A percentile compares a stretch with the other conserved stretches of the same genome.
phyloP scores from a whole-genome alignment of 2,888 invertebrate species.

The Villa cingulata region DNA sequence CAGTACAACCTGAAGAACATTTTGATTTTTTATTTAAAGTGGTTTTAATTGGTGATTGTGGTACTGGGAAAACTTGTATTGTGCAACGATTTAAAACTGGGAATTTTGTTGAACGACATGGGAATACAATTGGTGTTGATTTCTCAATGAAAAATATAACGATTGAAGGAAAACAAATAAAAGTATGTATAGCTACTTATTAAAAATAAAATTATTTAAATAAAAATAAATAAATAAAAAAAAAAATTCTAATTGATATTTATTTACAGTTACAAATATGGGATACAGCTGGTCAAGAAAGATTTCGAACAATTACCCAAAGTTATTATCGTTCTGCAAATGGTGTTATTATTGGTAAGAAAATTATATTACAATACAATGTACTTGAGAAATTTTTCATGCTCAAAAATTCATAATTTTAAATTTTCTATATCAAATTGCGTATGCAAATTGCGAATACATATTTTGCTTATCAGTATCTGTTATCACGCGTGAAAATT shows the following conservation, averaged over 20 bases:
- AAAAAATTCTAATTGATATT: no score
- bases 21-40: constrained; percentile 93
- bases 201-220: no score
- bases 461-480: no score
- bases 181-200: constrained; percentile 53
- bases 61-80: constrained; percentile 86
- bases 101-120: constrained; percentile 87
- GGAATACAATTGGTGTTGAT: constrained; percentile 94
- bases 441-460: no score
- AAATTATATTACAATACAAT: no score
- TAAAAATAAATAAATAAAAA: no score
- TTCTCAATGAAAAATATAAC: constrained; percentile 96
- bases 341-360: constrained; percentile 81
- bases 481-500: no score
- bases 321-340: constrained; percentile 95
- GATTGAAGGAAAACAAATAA: constrained; percentile 87
- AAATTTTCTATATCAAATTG: no score
- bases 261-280: constrained; percentile 58
- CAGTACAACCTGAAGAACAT: constrained; percentile 57
- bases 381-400: no score
- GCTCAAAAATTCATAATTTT: no score
- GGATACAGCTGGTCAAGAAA: constrained; percentile 95
- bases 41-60: constrained; percentile 83
- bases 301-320: constrained; percentile 93
- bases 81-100: constrained; percentile 93